These are phyloP conservation scores for Podotricha telesiphe DNA, from an alignment of 2,888 invertebrate genomes.

Conservation along the genomic window DNA sequence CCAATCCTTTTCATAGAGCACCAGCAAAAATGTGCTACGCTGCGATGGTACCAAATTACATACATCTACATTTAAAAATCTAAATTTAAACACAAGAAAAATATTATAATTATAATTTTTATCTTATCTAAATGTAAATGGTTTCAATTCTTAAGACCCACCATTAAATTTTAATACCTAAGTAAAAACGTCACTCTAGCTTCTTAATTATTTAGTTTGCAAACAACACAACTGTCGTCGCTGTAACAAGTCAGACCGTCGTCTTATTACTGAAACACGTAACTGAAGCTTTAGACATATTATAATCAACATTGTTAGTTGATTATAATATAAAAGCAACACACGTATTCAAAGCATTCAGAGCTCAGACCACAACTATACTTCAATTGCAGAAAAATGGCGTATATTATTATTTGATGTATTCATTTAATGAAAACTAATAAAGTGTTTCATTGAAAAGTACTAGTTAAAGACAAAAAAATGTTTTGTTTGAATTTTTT, in stretches of 20 bases:
- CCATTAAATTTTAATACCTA: neutral
- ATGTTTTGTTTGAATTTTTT: too few relatives aligned
- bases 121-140: neutral
- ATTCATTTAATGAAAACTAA: neutral
- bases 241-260: slow-evolving; percentile 21
- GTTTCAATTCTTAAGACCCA: neutral
- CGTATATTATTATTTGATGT: neutral
- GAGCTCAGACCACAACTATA: neutral
- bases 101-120: too few relatives aligned
- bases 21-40: too few relatives aligned
- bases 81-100: too few relatives aligned
- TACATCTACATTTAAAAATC: too few relatives aligned
- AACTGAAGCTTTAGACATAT: neutral
- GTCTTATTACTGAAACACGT: neutral
- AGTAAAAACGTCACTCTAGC: neutral
- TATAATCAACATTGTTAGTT: neutral
- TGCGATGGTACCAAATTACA: too few relatives aligned
- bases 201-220: slow-evolving; percentile 6
- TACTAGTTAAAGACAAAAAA: too few relatives aligned
- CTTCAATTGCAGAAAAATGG: neutral
- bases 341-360: neutral
- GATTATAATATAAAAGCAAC: slow-evolving; percentile 1
- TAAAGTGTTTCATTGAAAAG: neutral
- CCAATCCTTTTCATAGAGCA: too few relatives aligned
- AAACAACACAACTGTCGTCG: slow-evolving; percentile 16